Percentiles rank a stretch among this genome's conserved stretches.
Conservation (phyloP, 30 jellyfish, hydroid and myxozoan genomes). For the Pelagia noctiluca region DNA sequence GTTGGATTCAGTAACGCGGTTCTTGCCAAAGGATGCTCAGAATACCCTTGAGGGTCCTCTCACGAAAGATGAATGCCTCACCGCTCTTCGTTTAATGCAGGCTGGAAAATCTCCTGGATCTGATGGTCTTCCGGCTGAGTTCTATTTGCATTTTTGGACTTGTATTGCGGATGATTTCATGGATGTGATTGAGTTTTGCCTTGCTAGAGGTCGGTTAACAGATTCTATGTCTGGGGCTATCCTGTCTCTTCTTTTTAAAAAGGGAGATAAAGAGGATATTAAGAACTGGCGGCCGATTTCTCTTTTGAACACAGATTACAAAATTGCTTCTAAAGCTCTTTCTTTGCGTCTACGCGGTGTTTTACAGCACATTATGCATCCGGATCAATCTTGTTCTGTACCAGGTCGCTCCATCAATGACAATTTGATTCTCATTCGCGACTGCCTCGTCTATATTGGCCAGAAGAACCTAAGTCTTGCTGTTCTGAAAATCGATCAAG, state of each 20-base stretch:
- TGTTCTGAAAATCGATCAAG: too few species aligned
- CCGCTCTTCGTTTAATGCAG: slow-evolving; percentile 1
- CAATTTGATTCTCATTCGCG: slow-evolving; percentile 37
- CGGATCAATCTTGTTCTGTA: slow-evolving; percentile 65
- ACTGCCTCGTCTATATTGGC: slow-evolving; percentile 7
- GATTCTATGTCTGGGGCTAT: slow-evolving; percentile 40
- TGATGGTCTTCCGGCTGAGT: slow-evolving; percentile 27
- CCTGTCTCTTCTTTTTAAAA: not conserved
- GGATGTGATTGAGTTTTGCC: slow-evolving; percentile 10
- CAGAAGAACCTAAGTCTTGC: too few species aligned
- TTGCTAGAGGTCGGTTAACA: not conserved
- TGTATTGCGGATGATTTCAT: not conserved
- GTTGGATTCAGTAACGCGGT: not conserved
- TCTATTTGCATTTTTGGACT: slow-evolving; percentile 21
- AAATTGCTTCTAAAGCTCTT: slow-evolving; percentile 38
- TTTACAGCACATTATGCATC: not conserved
- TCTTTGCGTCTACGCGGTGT: slow-evolving; percentile 12
- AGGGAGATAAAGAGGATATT: too few species aligned
- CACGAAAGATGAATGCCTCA: slow-evolving; percentile 1
- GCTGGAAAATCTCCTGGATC: slow-evolving; percentile 25
- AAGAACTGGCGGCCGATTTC: too few species aligned
- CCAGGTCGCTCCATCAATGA: slow-evolving; percentile 64
- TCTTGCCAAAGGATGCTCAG: not conserved
- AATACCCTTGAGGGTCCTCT: slow-evolving; percentile 6
- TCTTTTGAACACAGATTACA: slow-evolving; percentile 27